Base-by-base conservation (phyloP, 1,140 invertebrate species). In the Aphelenchoides fujianensis region DNA sequence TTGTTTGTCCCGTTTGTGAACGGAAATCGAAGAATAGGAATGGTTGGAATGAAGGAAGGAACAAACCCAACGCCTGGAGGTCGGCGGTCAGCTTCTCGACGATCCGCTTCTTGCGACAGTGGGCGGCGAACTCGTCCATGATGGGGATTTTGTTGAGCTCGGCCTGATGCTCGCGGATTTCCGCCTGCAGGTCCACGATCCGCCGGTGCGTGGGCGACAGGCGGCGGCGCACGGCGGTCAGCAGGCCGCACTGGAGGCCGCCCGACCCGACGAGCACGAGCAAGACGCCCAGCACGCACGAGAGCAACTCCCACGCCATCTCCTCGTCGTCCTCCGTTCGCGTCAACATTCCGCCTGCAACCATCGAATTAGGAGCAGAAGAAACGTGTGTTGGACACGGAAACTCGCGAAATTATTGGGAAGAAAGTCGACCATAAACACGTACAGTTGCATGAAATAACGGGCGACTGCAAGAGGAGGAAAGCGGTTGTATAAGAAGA, bases 41-140 rank as follows among this genome's bases (percentile, higher is more conserved):
- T 1, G n/a, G 31, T 2, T 1, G n/a, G 36, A 61, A 1, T n/a
- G 1, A n/a, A n/a, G n/a, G n/a, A n/a, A n/a, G 31, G n/a, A n/a
- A 1, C 31, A n/a, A n/a, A 61, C 31, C 31, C 28, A 66, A 66
- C 16, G 16, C 34, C 7, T 66, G 31, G 23, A 34, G 63, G 9
- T 66, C 63, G 1, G 37, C 34, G 19, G 16, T 37, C 32, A 66
- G 32, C 63, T 66, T 66, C 12, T 66, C 63, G 32, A 66, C 32
- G 32, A 66, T 66, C 16, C 63, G 27, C 16, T 66, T 30, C 63
- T 66, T 66, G 28, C 31, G 16, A 0, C 32, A 16, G 32, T 66
- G 12, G 12, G 63, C 63, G 2, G 63, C 63, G 53, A 66, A 66
- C 28, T 66, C 27, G 32, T 66, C 36, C 63, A 66, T 66, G 16